These are phyloP conservation scores for Leptosomus discolor DNA, from an alignment of 2,113 vertebrate species.

Conservation along the genomic window DNA sequence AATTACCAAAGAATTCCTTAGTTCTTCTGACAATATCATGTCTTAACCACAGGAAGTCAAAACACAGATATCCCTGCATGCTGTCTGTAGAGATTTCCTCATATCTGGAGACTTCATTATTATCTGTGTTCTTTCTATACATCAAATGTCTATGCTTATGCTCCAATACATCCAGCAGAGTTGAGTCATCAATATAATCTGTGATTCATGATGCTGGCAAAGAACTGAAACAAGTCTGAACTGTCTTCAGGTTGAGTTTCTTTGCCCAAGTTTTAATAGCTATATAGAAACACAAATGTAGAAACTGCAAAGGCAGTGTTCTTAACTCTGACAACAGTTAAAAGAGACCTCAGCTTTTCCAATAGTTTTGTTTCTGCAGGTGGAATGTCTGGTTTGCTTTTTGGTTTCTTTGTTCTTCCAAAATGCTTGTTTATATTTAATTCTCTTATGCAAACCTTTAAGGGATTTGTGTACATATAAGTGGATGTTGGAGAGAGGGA, in stretches of 20 bases:
- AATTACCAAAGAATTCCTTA: not conserved
- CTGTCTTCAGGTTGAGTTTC: not conserved
- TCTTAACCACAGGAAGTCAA: not conserved
- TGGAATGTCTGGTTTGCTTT: not conserved
- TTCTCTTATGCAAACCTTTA: not conserved
- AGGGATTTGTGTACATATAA: not conserved
- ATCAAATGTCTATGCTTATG: not conserved
- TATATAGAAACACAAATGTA: not conserved
- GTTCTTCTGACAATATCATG: not conserved
- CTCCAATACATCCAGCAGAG: not conserved
- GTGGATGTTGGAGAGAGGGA: not conserved
- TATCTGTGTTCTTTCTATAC: not conserved
- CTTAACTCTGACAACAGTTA: not conserved
- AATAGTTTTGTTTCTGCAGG: not conserved
- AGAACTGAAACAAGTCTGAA: not conserved
- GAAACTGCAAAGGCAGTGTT: not conserved
- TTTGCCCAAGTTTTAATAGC: not conserved
- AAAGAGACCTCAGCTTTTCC: not conserved
- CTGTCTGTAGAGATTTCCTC: not conserved
- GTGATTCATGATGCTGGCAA: not conserved
- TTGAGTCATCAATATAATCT: not conserved
- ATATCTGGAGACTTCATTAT: not conserved
- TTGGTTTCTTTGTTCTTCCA: not conserved
- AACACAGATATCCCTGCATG: not conserved
- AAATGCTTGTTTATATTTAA: not conserved